phyloP scores from a whole-genome alignment of 2,888 invertebrate species.

The Brachyptera risi region DNA sequence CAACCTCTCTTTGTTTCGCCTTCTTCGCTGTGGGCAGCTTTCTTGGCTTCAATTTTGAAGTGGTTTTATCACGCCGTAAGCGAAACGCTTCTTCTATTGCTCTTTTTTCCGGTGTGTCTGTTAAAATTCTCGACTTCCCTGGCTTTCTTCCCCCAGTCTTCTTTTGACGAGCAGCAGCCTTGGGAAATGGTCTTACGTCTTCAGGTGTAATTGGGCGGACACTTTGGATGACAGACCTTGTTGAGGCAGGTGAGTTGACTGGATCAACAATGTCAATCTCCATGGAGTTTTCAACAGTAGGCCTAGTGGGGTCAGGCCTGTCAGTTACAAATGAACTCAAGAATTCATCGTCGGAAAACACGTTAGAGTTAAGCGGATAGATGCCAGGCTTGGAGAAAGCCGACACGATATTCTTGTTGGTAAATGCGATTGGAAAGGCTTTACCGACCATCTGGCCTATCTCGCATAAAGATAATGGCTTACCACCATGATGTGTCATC shows the following conservation, averaged over 20 bases:
- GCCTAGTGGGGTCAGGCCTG: not conserved
- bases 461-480: constrained; percentile 33
- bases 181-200: not conserved
- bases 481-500: constrained; percentile 34
- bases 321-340: not conserved
- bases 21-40: too few relatives aligned
- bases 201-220: constrained; percentile 7
- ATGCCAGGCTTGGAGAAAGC: constrained; percentile 39
- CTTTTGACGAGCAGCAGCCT: not conserved
- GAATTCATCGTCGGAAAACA: constrained; percentile 7
- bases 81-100: not conserved
- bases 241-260: too few relatives aligned
- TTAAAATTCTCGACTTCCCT: constrained; percentile 1
- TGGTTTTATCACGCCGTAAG: too few relatives aligned
- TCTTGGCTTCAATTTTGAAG: too few relatives aligned
- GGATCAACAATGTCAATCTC: too few relatives aligned
- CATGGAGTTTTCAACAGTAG: not conserved
- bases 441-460: constrained; percentile 37
- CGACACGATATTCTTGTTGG: constrained; percentile 39
- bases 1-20: too few relatives aligned
- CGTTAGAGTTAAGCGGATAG: constrained; percentile 35
- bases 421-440: constrained; percentile 39
- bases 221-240: too few relatives aligned
- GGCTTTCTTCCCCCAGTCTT: not conserved
- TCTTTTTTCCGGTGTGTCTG: constrained; percentile 2